Evolutionary conservation across 2,113 vertebrate species (phyloP).

Genomic region (Elachura formosa): DNA sequence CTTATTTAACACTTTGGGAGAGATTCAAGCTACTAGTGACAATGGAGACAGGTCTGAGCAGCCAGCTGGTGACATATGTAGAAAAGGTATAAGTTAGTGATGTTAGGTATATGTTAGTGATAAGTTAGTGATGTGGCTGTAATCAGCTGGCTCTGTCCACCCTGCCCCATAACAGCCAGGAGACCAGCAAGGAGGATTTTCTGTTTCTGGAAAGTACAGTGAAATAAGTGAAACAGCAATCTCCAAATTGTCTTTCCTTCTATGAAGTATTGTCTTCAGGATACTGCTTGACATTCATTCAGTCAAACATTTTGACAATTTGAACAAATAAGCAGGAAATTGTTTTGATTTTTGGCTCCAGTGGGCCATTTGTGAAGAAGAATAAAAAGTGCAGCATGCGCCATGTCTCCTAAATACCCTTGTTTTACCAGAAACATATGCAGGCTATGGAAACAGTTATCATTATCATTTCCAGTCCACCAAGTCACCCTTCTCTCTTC

Average conservation of each 20-base stretch:
- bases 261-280: neutral
- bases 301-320: neutral
- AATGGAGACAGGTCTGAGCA: neutral
- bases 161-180: neutral
- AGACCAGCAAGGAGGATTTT: neutral
- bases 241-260: neutral
- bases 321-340: neutral
- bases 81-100: rapidly evolving
- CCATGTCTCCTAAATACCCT: neutral
- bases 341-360: neutral
- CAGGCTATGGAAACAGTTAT: neutral
- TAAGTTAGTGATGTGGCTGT: rapidly evolving
- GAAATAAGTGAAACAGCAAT: neutral
- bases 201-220: neutral
- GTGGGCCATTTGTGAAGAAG: neutral
- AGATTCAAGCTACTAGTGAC: neutral
- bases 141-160: neutral
- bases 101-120: rapidly evolving
- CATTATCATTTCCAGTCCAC: neutral
- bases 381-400: neutral
- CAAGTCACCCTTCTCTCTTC: neutral
- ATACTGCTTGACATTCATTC: neutral
- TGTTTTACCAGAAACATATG: neutral
- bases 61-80: neutral
- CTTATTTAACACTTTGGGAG: neutral